Base-by-base conservation (phyloP, 2,888 invertebrate species). In the Rhabditophanes sp. region DNA sequence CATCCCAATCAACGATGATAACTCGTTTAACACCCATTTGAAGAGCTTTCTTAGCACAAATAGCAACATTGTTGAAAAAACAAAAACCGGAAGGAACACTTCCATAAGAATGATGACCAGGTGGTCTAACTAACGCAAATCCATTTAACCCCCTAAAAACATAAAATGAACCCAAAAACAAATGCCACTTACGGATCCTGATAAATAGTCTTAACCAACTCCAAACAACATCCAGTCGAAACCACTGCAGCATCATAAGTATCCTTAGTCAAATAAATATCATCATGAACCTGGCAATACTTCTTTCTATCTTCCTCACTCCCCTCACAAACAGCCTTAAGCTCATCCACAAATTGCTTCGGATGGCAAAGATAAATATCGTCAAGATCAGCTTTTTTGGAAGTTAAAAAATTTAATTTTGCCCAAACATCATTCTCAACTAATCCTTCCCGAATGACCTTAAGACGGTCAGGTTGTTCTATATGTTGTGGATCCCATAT, bases 11-110 rank as follows among this genome's bases (percentile, higher is more conserved):
- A 22, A 96, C 76, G 56, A 96, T 83, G 56, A 96, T 76, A 68
- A 93, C 80, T 71, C 80, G 31, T 24, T 46, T 39, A 15, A 40
- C 31, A 3, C 41, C 44, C 28, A 30, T 7, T 20, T 30, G 11
- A n/a, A 36, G 35, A n/a, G 49, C 44, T 21, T 46, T 42, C 30
- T 48, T 46, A 1, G 90, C 85, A 30, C 90, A 88, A 53, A 96
- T 79, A 27, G 88, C 87, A 37, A 96, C 79, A 35, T 85, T 84
- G 73, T 96, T 96, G 72, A 96, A 93, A 74, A 88, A 90, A 69
- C 96, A 96, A 72, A 96, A 96, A 34, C 96, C 96, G 60, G 56
- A 53, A 8, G 54, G 49, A 21, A 45, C 44, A 7, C 82, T 80
- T 25, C 79, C 76, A 68, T 90, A 90, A 1, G 93, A 90, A 58